Conservation (phyloP, 2,113 vertebrate genomes). For the Fregata magnificens region DNA sequence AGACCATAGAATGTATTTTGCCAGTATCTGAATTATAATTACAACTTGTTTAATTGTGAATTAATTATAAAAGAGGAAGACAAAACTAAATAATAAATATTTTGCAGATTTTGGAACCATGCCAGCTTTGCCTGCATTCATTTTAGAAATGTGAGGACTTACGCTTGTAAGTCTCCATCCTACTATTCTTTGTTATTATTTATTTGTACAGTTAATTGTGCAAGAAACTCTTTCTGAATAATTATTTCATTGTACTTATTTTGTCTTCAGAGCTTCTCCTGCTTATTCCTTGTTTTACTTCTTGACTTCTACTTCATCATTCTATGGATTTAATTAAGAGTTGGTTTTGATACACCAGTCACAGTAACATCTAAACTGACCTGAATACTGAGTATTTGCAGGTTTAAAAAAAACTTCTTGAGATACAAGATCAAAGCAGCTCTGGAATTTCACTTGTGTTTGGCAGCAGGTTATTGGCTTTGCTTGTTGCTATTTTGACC, state of each 20-base stretch:
- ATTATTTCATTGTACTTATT: constrained; percentile 33
- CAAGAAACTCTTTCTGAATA: constrained; percentile 31
- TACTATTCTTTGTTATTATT: background rate
- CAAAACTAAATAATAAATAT: constrained; percentile 71
- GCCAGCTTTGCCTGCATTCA: constrained; percentile 26
- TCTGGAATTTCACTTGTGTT: background rate
- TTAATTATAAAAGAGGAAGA: constrained; percentile 71
- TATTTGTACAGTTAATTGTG: constrained; percentile 12
- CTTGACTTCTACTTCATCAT: constrained; percentile 38
- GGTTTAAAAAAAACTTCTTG: background rate
- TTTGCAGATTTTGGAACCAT: constrained; percentile 54
- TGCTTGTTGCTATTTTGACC: constrained; percentile 20
- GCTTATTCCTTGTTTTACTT: constrained; percentile 20
- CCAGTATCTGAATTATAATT: constrained; percentile 78
- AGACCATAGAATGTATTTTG: constrained; percentile 69
- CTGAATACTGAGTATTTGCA: constrained; percentile 57
- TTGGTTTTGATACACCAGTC: constrained; percentile 61
- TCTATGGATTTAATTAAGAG: constrained; percentile 61
- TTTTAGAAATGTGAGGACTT: constrained; percentile 42
- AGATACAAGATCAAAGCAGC: constrained; percentile 27
- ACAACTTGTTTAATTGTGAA: constrained; percentile 74
- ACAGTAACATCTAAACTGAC: constrained; percentile 58
- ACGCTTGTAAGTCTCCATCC: background rate
- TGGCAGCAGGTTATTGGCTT: constrained; percentile 28
- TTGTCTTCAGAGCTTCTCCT: constrained; percentile 9